Percentiles rank a stretch among this genome's conserved stretches.
phyloP scores from a whole-genome alignment of 1,140 invertebrate species.

The Caenorhabditis remanei region DNA sequence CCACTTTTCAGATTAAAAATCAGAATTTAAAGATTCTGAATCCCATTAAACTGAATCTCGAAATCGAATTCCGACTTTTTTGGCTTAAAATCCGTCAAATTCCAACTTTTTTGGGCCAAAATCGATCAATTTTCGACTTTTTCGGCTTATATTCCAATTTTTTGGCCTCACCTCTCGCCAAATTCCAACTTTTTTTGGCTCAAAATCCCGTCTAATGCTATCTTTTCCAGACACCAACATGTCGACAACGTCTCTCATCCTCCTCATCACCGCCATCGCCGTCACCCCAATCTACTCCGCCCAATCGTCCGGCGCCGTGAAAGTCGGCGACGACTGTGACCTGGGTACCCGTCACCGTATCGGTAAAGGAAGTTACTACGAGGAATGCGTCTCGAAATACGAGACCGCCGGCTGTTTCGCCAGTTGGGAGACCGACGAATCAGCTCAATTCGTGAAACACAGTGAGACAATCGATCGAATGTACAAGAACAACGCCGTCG shows the following conservation, averaged over 20 bases:
- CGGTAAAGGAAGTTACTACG: constrained; percentile 46
- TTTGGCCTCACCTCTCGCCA: no score
- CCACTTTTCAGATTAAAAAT: no score
- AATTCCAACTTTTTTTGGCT: no score
- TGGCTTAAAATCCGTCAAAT: no score
- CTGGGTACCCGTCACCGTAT: constrained; percentile 25
- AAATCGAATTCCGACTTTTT: no score
- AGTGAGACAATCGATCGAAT: constrained; percentile 9
- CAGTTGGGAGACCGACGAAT: constrained; percentile 14
- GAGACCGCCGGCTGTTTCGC: constrained; percentile 41
- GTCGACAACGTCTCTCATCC: not conserved
- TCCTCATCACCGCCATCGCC: not conserved
- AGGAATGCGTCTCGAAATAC: constrained; percentile 41
- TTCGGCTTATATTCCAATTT: no score
- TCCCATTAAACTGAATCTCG: no score
- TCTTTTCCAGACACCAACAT: not conserved
- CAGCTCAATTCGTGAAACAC: constrained; percentile 21
- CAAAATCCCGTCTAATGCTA: no score
- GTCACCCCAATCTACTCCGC: no score
- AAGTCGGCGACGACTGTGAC: constrained; percentile 35
- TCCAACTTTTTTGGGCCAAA: no score
- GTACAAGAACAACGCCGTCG: constrained; percentile 51
- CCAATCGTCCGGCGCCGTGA: not conserved
- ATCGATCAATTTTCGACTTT: no score
- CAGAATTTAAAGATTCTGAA: no score